phyloP scores from a whole-genome alignment of 2,113 vertebrate species.

The Piprites chloris region DNA sequence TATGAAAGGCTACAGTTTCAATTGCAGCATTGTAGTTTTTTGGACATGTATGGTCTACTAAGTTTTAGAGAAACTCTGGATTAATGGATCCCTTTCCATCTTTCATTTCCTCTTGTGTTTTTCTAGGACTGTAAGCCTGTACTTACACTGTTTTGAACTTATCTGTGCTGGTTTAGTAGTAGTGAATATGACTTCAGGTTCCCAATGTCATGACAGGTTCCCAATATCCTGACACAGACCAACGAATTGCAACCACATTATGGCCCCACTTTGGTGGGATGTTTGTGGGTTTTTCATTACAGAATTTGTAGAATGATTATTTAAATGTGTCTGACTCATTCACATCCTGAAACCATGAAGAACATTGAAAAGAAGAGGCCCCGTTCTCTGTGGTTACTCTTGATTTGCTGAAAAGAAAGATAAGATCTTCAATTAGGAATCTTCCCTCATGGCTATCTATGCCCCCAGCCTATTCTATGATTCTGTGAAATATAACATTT shows the following conservation, averaged over 20 bases:
- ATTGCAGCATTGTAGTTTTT: no score
- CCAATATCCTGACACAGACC: neutral
- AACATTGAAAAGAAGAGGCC: neutral
- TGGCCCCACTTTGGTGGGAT: neutral
- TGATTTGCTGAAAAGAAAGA: neutral
- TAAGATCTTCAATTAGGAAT: neutral
- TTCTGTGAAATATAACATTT: neutral
- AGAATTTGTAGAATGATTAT: neutral
- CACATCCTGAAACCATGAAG: neutral
- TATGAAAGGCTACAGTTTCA: no score
- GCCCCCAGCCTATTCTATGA: neutral
- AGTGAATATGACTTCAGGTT: neutral
- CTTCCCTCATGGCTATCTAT: neutral
- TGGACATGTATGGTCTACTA: no score
- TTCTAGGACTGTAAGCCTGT: neutral
- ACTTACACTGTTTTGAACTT: neutral
- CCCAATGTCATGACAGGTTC: neutral
- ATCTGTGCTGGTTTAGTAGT: neutral
- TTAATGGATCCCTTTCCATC: neutral
- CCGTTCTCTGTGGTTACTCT: neutral
- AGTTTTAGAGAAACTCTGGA: neutral
- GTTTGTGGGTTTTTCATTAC: neutral
- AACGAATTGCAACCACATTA: neutral
- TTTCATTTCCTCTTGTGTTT: neutral
- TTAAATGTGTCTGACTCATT: neutral